phyloP scores from a whole-genome alignment of 2,888 invertebrate species.

The Drosophila quinaria region DNA sequence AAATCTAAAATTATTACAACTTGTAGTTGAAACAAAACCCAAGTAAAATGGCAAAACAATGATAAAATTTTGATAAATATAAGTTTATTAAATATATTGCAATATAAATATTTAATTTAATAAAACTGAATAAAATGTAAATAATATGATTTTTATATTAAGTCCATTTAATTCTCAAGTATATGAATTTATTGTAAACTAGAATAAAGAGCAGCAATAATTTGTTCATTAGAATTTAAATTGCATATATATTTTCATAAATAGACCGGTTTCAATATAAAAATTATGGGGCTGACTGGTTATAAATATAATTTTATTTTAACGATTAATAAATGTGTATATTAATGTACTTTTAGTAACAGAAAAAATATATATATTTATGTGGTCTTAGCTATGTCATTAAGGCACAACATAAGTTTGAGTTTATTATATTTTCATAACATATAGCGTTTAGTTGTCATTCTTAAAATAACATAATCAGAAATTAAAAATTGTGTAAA shows the following conservation, averaged over 20 bases:
- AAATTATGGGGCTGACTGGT: too few relatives aligned
- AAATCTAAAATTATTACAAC: too few relatives aligned
- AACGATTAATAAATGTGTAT: too few relatives aligned
- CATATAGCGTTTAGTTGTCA: background rate
- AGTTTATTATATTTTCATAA: background rate
- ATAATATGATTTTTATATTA: too few relatives aligned
- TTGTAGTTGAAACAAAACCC: constrained; percentile 2
- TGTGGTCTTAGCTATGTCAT: too few relatives aligned
- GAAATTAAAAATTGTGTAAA: background rate
- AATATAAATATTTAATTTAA: background rate
- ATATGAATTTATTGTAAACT: background rate
- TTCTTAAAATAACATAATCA: background rate
- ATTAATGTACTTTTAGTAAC: too few relatives aligned
- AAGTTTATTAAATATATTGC: background rate
- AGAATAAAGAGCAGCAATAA: background rate
- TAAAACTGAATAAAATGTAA: background rate
- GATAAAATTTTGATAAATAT: background rate
- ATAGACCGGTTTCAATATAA: too few relatives aligned
- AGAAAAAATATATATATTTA: too few relatives aligned
- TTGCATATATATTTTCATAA: too few relatives aligned
- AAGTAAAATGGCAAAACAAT: background rate
- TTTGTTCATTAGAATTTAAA: too few relatives aligned
- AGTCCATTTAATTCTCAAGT: too few relatives aligned
- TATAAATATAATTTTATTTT: too few relatives aligned
- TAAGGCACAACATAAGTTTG: background rate